Evolutionary conservation across 2,888 invertebrate species (phyloP), one percentile per base, ranked within the genome.

Genomic region (Nemotelus pantherinus): DNA sequence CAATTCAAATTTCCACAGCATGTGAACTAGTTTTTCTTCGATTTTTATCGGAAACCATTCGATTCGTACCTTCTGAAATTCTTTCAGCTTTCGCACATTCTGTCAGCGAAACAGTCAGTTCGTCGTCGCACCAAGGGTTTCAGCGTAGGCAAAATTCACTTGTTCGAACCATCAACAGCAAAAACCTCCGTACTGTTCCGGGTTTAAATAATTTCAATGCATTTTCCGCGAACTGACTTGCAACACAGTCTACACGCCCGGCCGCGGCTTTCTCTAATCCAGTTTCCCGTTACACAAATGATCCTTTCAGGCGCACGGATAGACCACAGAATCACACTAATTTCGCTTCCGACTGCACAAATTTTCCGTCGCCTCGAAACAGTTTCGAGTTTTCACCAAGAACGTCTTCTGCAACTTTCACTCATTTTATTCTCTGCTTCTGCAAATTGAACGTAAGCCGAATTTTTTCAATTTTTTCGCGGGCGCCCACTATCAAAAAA

Each of bases 401-500:
- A 70, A 55, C 43, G 70, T 70, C 43, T 70, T 70, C 70, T 39
- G 10, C 70, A 70, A n/a, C 74, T 65, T 67, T 55, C 67, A 67
- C 72, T 53, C 77, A 75, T 77, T 75, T 70, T 75, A 55, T 60
- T 60, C 65, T 44, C 72, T 60, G 43, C 25, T 39, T 55, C 10
- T 43, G 25, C 4, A 39, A 25, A 2, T 7, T 39, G 43, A 39
- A 25, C 43, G 41, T 41, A 55, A 43, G 39, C 9, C 53, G 43
- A 43, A 55, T 53, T 70, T 70, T 55, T 39, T 9, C 55, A 76
- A 78, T 50, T 57, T 76, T 80, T 78, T 68, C 78, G 77, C 80
- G 78, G 79, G 79, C 77, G 79, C 80, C 80, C 79, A 79, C 79
- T 77, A 77, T 80, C 50, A 63, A 70, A 70, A 70, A 70, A 64